Evolutionary conservation across 2,113 vertebrate genomes (phyloP), one percentile per base, ranked within the genome.

Genomic region (Dolichallabes microphthalmus): DNA sequence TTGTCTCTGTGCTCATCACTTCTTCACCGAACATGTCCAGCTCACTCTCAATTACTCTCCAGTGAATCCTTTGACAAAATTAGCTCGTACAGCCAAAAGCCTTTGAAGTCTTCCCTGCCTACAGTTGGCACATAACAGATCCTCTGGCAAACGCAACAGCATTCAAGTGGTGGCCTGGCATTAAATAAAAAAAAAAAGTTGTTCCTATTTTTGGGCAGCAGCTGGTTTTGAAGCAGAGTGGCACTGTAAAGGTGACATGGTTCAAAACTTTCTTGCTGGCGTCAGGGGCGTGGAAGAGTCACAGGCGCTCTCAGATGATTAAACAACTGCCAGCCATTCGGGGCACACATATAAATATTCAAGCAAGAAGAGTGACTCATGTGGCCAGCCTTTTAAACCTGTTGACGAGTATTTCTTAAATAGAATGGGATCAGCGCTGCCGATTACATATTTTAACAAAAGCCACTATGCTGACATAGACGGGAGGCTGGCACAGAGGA

Each of bases 391-490:
- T 89, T 91, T 92, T 88, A 89, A 93, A 92, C 89, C 86, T 91
- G 91, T 94, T 93, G 92, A 93, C 92, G 86, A 83, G 89, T 82
- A 86, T 90, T 88, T 94, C 92, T 91, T 92, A 94, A 94, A 95
- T 93, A 94, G 94, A 92, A 89, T 85, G 84, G 91, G 91, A 93
- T 93, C 92, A 92, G 85, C 25, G 13, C 89, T 30, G 74, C 86
- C 64, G 85, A 92, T 92, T 91, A 93, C 92, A 92, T 90, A 93
- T 93, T 92, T 90, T 88, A 87, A 92, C 91, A 90, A 92, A 93
- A 91, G 91, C 87, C 32, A 8, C 64, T 87, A 89, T 91, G 92
- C 86, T 91, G 92, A 92, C 92, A 93, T 91, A 90, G 87, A 88
- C 86, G 86, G 77, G 90, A 89, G 92, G 82, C 82, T 82, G 82